Base-by-base conservation (phyloP, 2,888 invertebrate species). In the Pristionchus fissidentatus region DNA sequence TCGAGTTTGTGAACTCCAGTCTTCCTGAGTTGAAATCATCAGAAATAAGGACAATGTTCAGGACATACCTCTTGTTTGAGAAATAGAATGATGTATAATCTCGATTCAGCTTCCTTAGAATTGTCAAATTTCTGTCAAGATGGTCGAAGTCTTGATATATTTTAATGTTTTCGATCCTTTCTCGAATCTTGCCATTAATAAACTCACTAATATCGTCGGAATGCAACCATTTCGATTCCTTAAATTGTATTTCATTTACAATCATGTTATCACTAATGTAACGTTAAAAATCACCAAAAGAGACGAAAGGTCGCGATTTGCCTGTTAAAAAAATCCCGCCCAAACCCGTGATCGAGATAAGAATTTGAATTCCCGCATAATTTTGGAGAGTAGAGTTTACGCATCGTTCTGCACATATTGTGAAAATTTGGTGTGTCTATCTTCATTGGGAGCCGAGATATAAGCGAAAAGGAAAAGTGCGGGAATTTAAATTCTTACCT, bases 91-190 rank as follows among this genome's bases (percentile, higher is more conserved):
- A 10, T 10, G 38, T 70, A 1, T 41, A 43, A 43, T 70, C 70
- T n/a, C 70, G 41, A 43, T 43, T 41, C n/a, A 70, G 7, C 26
- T 70, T 70, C 70, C 8, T 10, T 4, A 70, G n/a, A 1, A 1
- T 41, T 41, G 70, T 70, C 3, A 41, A 43, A 32, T 70, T 70
- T 41, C 43, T 70, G 43, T 41, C 70, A 41, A 22, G 1, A 22
- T 70, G 41, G 41, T 70, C 70, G n/a, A 70, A 70, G 22, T 70
- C 70, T 7, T 70, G 70, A 13, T 38, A 43, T 1, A 70, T 32
- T 70, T 70, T 22, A 70, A 70, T 70, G 26, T 41, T 70, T 4
- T n/a, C 41, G 13, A 70, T 41, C 10, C 70, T 7, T 70, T 70
- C 26, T 19, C 10, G n/a, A n/a, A 70, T 41, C 15, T 70, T 43